A percentile compares a stretch with the other conserved stretches of the same genome.
Evolutionary conservation across 2,797 vertebrate genomes (phyloP).

Genomic region (Pangasius djambal): DNA sequence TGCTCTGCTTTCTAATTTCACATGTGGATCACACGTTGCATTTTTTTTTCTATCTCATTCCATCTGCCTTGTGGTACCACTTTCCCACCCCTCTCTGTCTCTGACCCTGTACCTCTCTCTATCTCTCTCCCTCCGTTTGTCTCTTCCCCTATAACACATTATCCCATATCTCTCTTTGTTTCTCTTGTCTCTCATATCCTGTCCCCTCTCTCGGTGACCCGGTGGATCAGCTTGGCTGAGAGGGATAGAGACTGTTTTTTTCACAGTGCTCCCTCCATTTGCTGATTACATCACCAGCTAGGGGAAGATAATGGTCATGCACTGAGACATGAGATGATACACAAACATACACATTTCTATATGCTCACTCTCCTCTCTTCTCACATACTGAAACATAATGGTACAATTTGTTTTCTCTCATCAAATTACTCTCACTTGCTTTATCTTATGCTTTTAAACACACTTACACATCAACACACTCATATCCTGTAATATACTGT

Average conservation of each 20-base stretch:
- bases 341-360: not conserved
- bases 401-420: not conserved
- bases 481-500: not conserved
- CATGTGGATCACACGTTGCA: not conserved
- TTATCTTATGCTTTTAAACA: not conserved
- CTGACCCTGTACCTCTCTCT: not conserved
- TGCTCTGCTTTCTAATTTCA: constrained; percentile 31
- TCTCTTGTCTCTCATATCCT: constrained; percentile 39
- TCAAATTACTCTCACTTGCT: not conserved
- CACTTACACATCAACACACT: not conserved
- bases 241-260: constrained; percentile 58
- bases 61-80: not conserved
- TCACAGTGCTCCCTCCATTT: constrained; percentile 61
- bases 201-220: constrained; percentile 33
- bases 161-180: constrained; percentile 48
- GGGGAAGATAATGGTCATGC: constrained; percentile 64
- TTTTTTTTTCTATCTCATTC: constrained; percentile 5
- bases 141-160: constrained; percentile 48
- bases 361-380: not conserved
- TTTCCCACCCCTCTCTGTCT: constrained; percentile 13
- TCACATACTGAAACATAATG: not conserved
- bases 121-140: constrained; percentile 32
- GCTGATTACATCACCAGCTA: constrained; percentile 68
- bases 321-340: constrained; percentile 44
- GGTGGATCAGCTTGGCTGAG: constrained; percentile 46